Base-by-base conservation (phyloP, 2,797 vertebrate genomes). In the Pseudochirops cupreus region DNA sequence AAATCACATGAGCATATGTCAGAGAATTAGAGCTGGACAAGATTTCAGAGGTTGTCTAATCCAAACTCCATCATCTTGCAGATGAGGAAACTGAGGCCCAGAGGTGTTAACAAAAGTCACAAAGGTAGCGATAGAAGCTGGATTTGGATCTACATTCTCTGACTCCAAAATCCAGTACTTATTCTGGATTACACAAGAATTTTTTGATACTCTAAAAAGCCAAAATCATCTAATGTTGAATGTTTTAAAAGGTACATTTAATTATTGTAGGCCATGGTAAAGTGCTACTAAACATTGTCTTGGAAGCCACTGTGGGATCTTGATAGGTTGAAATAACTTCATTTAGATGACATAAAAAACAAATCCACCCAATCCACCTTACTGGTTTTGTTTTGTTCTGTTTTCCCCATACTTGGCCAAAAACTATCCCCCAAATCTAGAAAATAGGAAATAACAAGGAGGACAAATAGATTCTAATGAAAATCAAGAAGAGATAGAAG, bases 401-500 rank as follows among this genome's bases (percentile, higher is more conserved):
- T 67, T 67, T 67, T n/a, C 5, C 12, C 59, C 93, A 2, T 39
- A 53, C 74, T 96, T 94, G 29, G 1, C 21, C 39, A 87, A 87
- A 87, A 93, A 7, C 50, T 55, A 10, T 10, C 95, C 14, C 54
- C 82, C n/a, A 95, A 92, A 56, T 95, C 28, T 92, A 9, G 58
- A 53, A 5, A 28, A 92, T 91, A 94, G 57, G 52, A 94, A 82
- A 94, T 13, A 12, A 26, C 39, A 93, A 95, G 91, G 50, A 55
- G 62, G 62, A 67, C 74, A 46, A 94, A 95, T 28, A 92, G 13
- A 90, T 5, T 21, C 53, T 57, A 56, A 50, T 33, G 10, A 93
- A 93, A 90, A 74, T 96, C 97, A 96, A 58, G 58, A 58, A 94
- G 21, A 74, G 62, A 39, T 56, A 94, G 96, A 96, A 91, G 82